Base-by-base conservation (phyloP, 2,797 vertebrate genomes). In the Decapterus maruadsi region DNA sequence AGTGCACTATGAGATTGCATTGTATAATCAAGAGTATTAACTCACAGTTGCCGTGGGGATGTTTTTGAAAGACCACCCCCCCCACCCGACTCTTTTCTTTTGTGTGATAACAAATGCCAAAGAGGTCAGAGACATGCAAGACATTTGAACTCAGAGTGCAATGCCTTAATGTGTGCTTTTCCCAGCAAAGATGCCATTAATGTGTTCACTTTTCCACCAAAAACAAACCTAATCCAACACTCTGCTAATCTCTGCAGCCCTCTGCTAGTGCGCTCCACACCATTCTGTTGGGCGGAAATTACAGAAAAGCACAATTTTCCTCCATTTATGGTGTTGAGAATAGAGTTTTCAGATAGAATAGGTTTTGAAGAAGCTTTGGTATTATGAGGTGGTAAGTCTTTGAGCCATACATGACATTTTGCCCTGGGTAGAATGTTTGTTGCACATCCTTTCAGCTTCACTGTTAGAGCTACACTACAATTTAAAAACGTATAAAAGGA, bases 21-120 rank as follows among this genome's bases (percentile, higher is more conserved):
- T 80, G 80, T 77, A 78, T 89, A 72, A 92, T 87, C 31, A 22
- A 54, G 58, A 75, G 56, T 67, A 56, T 77, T 53, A 77, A 82
- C 53, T 54, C 10, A 1, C 20, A 0, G 1, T 62, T 67, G 53
- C 70, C 1, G 0, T 59, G 55, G 58, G 56, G 4, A 70, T 72
- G 20, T 54, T 78, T 84, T 38, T 22, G 20, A 64, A 59, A 61
- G 48, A 36, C 17, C 31, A 3, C 13, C 22, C 36, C 22, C 36
- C 36, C 38, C 38, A 2, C 38, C 10, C 10, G 2, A 2, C 9
- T 38, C 55, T 73, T 72, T 70, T 42, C 76, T 72, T 75, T 53
- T 31, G 65, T 73, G 54, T 48, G 29, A 45, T 42, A 61, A 68
- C 19, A 79, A 72, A 78, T 14, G n/a, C 14, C 73, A 55, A 45